Base-by-base conservation (phyloP, 2,113 vertebrate genomes). In the Toxotes jaculatrix region DNA sequence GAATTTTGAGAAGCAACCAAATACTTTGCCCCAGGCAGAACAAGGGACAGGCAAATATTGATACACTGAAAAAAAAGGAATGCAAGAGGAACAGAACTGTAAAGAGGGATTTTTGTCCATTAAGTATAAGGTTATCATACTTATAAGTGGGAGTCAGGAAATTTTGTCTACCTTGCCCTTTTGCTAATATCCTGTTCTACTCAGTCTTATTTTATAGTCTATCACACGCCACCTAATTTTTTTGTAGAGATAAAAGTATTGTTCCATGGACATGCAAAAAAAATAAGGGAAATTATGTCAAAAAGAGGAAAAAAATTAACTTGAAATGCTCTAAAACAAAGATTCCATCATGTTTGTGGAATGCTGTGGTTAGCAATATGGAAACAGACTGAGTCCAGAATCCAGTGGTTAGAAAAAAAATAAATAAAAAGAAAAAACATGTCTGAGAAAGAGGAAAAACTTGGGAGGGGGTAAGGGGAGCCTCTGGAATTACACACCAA, bases 311-410 rank as follows among this genome's bases (percentile, higher is more conserved):
- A 85, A 80, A 88, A 88, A 87, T 89, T 83, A 87, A 77, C 77
- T 88, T 94, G 82, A 89, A 93, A 89, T 61, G 36, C 66, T 80
- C 72, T 88, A 70, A 92, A 95, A 94, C 92, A 89, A 95, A 94
- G 91, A 94, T 96, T 94, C 94, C 94, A 94, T 96, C 95, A 95
- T 95, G 93, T 94, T 95, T 94, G 91, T 94, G 94, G 94, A 95
- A 96, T 95, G 93, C 69, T 84, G 94, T 89, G 95, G 94, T 93
- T 92, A 79, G 87, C 82, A 94, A 94, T 95, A 95, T 95, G 94
- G 95, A 95, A 95, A 95, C 92, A 92, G 88, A 94, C 85, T 27
- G 71, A 80, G 86, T 91, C 84, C 80, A 93, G 88, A 95, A 95
- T 91, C 88, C 91, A 90, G 90, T 88, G 92, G 92, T 95, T 94